These are phyloP conservation scores for Ernsta delagoae DNA, from an alignment of 2,888 invertebrate genomes.

Conservation along the genomic window DNA sequence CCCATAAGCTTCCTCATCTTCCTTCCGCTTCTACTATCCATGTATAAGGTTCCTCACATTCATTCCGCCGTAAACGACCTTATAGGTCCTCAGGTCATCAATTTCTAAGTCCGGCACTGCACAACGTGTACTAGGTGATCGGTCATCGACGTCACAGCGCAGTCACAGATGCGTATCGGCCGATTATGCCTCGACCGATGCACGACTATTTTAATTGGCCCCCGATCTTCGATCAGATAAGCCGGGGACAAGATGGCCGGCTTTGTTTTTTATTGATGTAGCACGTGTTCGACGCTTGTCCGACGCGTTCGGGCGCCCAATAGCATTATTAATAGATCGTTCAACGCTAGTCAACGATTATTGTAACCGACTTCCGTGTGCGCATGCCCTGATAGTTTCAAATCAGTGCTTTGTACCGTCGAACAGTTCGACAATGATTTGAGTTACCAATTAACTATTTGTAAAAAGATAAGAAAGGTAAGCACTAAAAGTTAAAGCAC, in stretches of 20 bases:
- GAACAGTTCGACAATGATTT: too few species aligned
- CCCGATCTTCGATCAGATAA: constrained; percentile 75
- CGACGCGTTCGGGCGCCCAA: constrained; percentile 35
- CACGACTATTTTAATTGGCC: constrained; percentile 84
- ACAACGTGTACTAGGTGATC: constrained; percentile 64
- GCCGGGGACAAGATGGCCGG: constrained; percentile 70
- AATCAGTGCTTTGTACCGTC: too few species aligned
- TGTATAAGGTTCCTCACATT: too few species aligned
- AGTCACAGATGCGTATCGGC: constrained; percentile 70
- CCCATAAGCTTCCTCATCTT: too few species aligned
- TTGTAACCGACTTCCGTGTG: constrained; percentile 17
- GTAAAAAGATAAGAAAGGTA: too few species aligned
- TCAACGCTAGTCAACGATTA: constrained; percentile 14
- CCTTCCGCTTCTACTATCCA: too few species aligned
- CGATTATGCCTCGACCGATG: constrained; percentile 81
- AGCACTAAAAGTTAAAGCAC: too few species aligned
- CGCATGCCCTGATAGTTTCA: too few species aligned
- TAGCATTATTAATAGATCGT: constrained; percentile 31
- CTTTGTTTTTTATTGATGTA: constrained; percentile 58
- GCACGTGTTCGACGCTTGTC: constrained; percentile 73
- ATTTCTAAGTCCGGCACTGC: neutral
- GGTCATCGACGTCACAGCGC: constrained; percentile 68
- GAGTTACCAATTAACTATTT: too few species aligned
- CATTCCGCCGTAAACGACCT: too few species aligned
- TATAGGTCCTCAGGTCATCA: neutral